Evolutionary conservation across 2,797 vertebrate species (phyloP).

Genomic region (Apogon talboti): DNA sequence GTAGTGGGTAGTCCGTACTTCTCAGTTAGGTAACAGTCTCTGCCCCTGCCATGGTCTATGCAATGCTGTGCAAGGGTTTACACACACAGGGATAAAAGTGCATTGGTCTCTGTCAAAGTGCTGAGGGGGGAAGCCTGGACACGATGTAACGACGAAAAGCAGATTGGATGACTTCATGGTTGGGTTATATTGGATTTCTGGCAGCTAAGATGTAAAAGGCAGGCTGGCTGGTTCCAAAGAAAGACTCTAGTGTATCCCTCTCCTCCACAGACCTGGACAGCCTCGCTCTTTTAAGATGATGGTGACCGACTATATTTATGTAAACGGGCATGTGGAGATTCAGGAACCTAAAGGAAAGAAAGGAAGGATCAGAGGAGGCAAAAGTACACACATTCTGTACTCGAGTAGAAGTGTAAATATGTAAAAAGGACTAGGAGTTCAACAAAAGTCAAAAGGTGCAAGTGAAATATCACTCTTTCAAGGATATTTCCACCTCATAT

Average conservation of each 20-base stretch:
- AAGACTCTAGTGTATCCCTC: constrained; percentile 15
- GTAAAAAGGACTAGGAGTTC: too few relatives aligned
- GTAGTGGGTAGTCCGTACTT: constrained; percentile 62
- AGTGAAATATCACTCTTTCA: too few relatives aligned
- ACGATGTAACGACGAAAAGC: constrained; percentile 32
- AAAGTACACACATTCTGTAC: not conserved
- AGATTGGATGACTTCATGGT: constrained; percentile 42
- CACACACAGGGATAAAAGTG: constrained; percentile 47
- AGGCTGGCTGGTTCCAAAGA: constrained; percentile 61
- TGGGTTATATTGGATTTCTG: constrained; percentile 50
- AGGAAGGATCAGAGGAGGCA: not conserved
- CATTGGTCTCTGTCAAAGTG: constrained; percentile 61
- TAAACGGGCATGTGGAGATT: constrained; percentile 52
- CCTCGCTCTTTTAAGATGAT: constrained; percentile 54
- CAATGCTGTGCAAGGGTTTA: constrained; percentile 52
- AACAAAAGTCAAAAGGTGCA: too few relatives aligned
- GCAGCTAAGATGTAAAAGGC: constrained; percentile 65
- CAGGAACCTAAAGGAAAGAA: constrained; percentile 50
- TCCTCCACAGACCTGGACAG: constrained; percentile 39
- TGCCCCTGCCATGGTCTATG: constrained; percentile 67
- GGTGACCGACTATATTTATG: constrained; percentile 59
- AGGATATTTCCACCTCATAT: too few relatives aligned
- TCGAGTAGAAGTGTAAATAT: not conserved
- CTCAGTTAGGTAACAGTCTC: constrained; percentile 69
- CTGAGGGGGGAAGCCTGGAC: constrained; percentile 28